phyloP scores from a whole-genome alignment of 1,140 invertebrate species.

The Helicoverpa zea region DNA sequence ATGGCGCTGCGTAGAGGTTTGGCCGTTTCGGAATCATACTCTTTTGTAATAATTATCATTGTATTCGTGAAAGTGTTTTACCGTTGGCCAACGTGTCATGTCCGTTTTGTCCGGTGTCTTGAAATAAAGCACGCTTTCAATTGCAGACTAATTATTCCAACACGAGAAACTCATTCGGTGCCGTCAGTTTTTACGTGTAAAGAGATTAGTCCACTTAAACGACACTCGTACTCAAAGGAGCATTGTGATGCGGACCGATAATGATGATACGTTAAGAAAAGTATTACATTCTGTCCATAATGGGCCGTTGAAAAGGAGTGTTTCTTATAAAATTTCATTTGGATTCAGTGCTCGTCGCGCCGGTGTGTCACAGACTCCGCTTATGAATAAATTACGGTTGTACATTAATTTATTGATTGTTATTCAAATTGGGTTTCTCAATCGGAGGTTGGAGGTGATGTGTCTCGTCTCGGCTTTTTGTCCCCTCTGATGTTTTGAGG shows the following conservation, averaged over 20 bases:
- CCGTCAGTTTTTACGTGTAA: slow-evolving; percentile 83
- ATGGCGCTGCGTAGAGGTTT: slow-evolving; percentile 55
- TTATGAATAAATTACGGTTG: slow-evolving; percentile 82
- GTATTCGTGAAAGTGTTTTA: slow-evolving; percentile 84
- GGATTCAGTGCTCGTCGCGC: slow-evolving; percentile 79
- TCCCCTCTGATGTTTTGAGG: slow-evolving; percentile 68
- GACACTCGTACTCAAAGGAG: slow-evolving; percentile 74
- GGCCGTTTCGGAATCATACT: slow-evolving; percentile 71
- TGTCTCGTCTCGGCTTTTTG: slow-evolving; percentile 75
- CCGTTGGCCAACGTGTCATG: slow-evolving; percentile 81
- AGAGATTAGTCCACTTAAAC: slow-evolving; percentile 85
- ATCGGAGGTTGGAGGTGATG: slow-evolving; percentile 83
- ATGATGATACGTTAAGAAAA: slow-evolving; percentile 85
- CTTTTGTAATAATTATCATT: slow-evolving; percentile 79
- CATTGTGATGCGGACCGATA: slow-evolving; percentile 79
- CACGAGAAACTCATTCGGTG: slow-evolving; percentile 84
- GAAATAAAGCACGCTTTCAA: slow-evolving; percentile 86
- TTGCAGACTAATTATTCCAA: slow-evolving; percentile 86
- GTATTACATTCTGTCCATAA: slow-evolving; percentile 81
- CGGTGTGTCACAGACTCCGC: slow-evolving; percentile 74
- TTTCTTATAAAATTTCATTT: slow-evolving; percentile 85
- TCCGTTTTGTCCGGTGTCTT: slow-evolving; percentile 80
- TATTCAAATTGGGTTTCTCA: slow-evolving; percentile 86
- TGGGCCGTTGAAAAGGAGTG: slow-evolving; percentile 76
- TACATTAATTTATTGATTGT: slow-evolving; percentile 87